phyloP scores from a whole-genome alignment of 1,140 invertebrate genomes.

The Oreohelix idahoensis region DNA sequence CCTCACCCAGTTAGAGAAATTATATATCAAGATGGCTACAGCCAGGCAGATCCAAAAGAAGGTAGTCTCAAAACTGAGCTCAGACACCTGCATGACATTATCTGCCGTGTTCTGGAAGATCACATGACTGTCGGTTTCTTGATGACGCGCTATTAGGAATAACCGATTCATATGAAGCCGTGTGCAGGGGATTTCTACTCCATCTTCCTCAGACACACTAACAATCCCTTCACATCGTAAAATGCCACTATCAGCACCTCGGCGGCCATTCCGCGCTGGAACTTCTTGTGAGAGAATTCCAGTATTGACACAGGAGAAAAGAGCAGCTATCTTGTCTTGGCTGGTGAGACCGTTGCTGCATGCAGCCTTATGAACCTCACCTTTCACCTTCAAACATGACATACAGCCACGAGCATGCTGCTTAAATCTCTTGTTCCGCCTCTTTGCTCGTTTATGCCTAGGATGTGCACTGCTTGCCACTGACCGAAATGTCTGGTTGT shows the following conservation, averaged over 20 bases:
- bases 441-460: background rate
- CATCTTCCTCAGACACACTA: background rate
- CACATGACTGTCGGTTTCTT: background rate
- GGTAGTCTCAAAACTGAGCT: background rate
- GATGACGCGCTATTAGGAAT: background rate
- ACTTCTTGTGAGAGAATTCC: background rate
- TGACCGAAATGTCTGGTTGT: background rate
- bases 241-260: background rate
- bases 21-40: background rate
- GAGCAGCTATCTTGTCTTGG: background rate
- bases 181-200: background rate
- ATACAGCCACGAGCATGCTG: background rate
- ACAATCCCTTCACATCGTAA: background rate
- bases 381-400: background rate
- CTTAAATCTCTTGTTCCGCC: background rate
- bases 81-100: background rate
- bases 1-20: background rate
- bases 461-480: background rate
- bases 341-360: background rate
- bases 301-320: background rate
- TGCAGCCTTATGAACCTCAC: background rate
- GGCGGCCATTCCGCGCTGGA: background rate
- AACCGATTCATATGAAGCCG: background rate
- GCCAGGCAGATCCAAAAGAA: background rate
- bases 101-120: background rate